Conservation (phyloP, 2,113 vertebrate genomes). For the Sialia sialis region DNA sequence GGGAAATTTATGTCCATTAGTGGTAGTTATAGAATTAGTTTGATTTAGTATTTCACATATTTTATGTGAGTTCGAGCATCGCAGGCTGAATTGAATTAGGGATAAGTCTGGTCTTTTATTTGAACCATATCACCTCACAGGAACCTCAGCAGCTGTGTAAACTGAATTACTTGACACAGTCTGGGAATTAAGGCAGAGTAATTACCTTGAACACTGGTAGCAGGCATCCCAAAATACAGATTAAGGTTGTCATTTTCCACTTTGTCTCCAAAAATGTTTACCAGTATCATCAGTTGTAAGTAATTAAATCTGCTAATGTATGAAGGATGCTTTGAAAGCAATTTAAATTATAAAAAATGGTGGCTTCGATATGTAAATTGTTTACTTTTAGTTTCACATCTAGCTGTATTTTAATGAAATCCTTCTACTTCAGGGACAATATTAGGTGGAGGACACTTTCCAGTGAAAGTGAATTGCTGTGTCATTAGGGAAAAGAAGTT, state of each 20-base stretch:
- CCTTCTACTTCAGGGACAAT: not conserved
- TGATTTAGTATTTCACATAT: not conserved
- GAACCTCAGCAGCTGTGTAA: constrained; percentile 23
- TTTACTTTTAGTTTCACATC: not conserved
- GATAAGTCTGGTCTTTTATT: not conserved
- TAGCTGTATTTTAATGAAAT: not conserved
- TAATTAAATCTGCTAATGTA: constrained; percentile 26
- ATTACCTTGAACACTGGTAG: constrained; percentile 20
- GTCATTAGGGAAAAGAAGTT: not conserved
- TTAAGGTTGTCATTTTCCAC: constrained; percentile 45
- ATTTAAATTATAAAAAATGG: not conserved
- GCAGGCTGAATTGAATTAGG: not conserved
- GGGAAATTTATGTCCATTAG: not conserved
- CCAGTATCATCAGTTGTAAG: not conserved
- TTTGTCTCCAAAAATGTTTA: constrained; percentile 34
- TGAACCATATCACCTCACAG: not conserved
- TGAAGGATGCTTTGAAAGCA: not conserved
- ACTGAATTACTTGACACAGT: constrained; percentile 14
- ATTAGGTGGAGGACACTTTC: not conserved
- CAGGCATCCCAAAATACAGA: constrained; percentile 28
- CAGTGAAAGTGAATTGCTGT: not conserved
- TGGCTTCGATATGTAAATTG: not conserved
- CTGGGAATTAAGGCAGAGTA: constrained; percentile 27
- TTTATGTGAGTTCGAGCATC: not conserved
- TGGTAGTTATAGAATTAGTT: not conserved